Evolutionary conservation across 2,888 invertebrate species (phyloP).

Genomic region (Melieria crassipennis): DNA sequence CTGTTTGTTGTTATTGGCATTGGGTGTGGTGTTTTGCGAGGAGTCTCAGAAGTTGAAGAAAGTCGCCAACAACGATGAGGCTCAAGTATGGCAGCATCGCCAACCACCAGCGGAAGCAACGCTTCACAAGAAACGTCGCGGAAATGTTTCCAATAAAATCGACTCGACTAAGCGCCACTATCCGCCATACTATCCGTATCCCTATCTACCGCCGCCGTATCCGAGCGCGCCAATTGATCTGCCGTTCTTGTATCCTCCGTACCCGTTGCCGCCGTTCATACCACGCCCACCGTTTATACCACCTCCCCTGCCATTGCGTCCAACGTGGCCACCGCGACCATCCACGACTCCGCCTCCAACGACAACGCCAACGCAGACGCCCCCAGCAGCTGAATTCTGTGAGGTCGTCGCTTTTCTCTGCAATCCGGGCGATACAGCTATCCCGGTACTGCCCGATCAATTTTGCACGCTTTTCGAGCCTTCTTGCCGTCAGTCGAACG

Average conservation of each 20-base stretch:
- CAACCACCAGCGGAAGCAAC: no score
- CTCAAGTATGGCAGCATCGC: no score
- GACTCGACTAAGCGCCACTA: no score
- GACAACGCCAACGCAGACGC: constrained; percentile 12
- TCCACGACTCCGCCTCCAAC: constrained; percentile 22
- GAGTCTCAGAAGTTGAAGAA: no score
- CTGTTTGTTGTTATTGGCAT: no score
- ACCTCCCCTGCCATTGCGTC: constrained; percentile 5
- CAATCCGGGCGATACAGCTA: neutral
- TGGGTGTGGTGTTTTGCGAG: no score
- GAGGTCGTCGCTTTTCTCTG: neutral
- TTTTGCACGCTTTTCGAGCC: neutral
- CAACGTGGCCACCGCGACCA: constrained; percentile 3
- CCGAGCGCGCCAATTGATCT: neutral
- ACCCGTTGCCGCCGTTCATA: neutral
- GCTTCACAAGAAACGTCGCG: no score
- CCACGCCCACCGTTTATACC: constrained; percentile 9
- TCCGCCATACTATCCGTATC: neutral
- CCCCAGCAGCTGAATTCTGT: constrained; percentile 7
- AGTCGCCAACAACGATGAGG: no score
- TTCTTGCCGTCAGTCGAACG: neutral
- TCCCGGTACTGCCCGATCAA: neutral
- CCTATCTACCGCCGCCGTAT: constrained; percentile 22
- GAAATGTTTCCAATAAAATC: no score
- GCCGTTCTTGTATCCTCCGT: neutral